A percentile compares a stretch with the other conserved stretches of the same genome.
These are phyloP conservation scores for Drosophila nigrodunni DNA, from an alignment of 1,140 invertebrate species.

Conservation along the genomic window DNA sequence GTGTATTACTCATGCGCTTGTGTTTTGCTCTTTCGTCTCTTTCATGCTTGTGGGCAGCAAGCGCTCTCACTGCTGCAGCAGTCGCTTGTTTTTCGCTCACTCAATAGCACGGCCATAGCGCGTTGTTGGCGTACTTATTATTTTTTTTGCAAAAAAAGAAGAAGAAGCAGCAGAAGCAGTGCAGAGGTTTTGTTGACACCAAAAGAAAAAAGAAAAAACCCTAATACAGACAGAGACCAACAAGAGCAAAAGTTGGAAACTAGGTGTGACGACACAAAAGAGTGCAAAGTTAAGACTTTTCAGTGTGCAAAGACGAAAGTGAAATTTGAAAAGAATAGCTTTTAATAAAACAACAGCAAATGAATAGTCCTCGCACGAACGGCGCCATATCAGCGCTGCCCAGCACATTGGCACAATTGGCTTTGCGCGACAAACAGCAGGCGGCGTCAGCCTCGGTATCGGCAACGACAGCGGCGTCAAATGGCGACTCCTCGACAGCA, in stretches of 20 bases:
- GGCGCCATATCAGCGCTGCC: constrained; percentile 80
- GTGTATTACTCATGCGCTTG: constrained; percentile 59
- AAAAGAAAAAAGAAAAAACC: constrained; percentile 64
- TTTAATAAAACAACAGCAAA: constrained; percentile 50
- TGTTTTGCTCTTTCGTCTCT: constrained; percentile 50
- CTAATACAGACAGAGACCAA: constrained; percentile 33
- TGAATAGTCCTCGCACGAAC: constrained; percentile 83
- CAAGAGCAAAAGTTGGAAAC: constrained; percentile 69
- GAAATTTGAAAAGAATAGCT: constrained; percentile 33
- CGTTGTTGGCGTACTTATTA: constrained; percentile 60
- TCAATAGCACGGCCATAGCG: constrained; percentile 58
- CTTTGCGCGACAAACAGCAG: constrained; percentile 79
- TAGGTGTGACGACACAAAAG: constrained; percentile 68
- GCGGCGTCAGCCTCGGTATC: constrained; percentile 64
- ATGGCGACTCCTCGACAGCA: constrained; percentile 59
- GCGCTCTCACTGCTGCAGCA: constrained; percentile 52
- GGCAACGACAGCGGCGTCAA: constrained; percentile 37
- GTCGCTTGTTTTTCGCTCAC: constrained; percentile 61
- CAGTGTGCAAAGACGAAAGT: constrained; percentile 48
- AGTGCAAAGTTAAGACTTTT: constrained; percentile 39
- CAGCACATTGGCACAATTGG: constrained; percentile 80
- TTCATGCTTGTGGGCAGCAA: constrained; percentile 46
- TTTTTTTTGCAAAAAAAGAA: constrained; percentile 47
- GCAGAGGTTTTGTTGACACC: constrained; percentile 60
- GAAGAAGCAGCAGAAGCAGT: constrained; percentile 43